These are phyloP conservation scores for Urocynchramus pylzowi DNA, from an alignment of 2,113 vertebrate species.

Conservation along the genomic window DNA sequence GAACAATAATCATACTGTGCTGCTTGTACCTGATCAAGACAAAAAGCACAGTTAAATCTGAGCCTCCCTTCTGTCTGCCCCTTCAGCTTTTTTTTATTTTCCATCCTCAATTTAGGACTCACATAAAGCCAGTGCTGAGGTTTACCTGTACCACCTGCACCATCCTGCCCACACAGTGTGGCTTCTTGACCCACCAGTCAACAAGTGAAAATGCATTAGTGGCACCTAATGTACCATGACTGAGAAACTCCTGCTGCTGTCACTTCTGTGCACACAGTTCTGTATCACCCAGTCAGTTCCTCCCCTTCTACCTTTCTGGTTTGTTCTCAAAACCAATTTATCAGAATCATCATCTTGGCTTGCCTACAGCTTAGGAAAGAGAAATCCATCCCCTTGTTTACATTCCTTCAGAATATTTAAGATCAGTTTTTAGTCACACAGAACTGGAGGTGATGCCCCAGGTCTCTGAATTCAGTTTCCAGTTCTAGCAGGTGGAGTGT, in stretches of 20 bases:
- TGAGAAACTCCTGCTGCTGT: background rate
- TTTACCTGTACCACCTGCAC: background rate
- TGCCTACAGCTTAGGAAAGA: background rate
- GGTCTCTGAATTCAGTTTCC: background rate
- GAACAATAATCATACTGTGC: slow-evolving; percentile 91
- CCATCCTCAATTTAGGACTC: background rate
- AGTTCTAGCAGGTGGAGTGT: background rate
- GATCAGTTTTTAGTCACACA: background rate
- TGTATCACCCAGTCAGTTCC: background rate
- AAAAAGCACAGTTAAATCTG: background rate
- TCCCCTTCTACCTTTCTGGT: background rate
- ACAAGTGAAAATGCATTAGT: background rate
- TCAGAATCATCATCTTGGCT: background rate
- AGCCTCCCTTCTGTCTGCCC: background rate
- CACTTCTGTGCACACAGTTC: background rate
- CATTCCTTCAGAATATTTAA: background rate
- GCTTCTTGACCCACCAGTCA: background rate
- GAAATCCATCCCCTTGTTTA: background rate
- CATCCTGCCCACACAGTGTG: background rate
- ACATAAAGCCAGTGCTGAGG: background rate
- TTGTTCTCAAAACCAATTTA: background rate
- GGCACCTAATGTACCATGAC: background rate
- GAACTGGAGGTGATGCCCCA: background rate
- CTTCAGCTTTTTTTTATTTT: background rate
- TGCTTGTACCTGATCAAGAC: slow-evolving; percentile 74